Evolutionary conservation across 2,888 invertebrate genomes (phyloP), one percentile per base, ranked within the genome.

Genomic region (Erannis defoliaria): DNA sequence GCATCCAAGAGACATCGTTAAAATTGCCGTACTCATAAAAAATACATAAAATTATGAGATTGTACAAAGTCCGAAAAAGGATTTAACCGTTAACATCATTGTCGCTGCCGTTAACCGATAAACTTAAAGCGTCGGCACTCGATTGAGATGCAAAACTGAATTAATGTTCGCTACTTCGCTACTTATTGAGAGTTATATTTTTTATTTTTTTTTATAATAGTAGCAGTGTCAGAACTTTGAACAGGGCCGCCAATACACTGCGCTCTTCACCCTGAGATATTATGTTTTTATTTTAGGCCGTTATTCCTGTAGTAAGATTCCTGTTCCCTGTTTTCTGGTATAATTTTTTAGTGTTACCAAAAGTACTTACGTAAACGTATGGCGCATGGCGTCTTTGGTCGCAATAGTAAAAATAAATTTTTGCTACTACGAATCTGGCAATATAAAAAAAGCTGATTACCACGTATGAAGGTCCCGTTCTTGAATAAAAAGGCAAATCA

Each of bases 31-130:
- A 57, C 48, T 51, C 59, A 31, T 76, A 72, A 75, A 72, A 68
- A 51, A 40, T 55, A 33, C 38, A 53, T 67, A 66, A 55, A 53
- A 55, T 55, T 66, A 76, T 76, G 62, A 65, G 68, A 70, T 55
- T 61, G 70, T 74, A 64, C 70, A 62, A 72, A 68, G 66, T 68
- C 70, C 65, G 62, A 72, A 65, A 67, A 62, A 62, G 61, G 67
- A 70, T 74, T 50, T 67, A 70, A 75, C 71, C 43, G 67, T 66
- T n/a, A n/a, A n/a, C n/a, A n/a, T n/a, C n/a, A n/a, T n/a, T n/a
- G n/a, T n/a, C n/a, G n/a, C n/a, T n/a, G n/a, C 71, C 43, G 67
- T 66, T 64, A 63, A 64, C 58, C 53, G 56, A 64, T 67, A 63
- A 62, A 69, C 6, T 26, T 8, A n/a, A n/a, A n/a, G 66, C 40